Conservation (phyloP, 2,888 invertebrate species). For the Leptopilina drosophilae region DNA sequence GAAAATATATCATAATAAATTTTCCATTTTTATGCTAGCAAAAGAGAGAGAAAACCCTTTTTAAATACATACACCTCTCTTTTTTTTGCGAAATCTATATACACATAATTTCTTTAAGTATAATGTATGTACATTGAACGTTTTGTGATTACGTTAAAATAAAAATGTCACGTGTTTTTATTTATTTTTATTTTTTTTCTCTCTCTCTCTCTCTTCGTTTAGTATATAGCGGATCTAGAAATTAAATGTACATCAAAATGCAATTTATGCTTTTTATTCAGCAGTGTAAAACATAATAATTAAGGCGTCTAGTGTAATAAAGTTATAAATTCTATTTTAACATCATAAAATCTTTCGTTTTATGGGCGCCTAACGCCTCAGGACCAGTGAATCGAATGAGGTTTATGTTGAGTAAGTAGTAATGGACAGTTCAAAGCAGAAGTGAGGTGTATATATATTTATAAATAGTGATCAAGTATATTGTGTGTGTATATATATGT, state of each 20-base stretch:
- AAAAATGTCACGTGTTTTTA: conserved; percentile 20
- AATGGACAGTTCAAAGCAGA: not conserved
- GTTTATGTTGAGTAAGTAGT: conserved; percentile 13
- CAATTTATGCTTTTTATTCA: conserved; percentile 15
- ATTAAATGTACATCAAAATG: conserved; percentile 22
- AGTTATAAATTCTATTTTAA: conserved; percentile 22
- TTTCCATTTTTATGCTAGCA: no score
- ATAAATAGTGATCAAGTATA: conserved; percentile 16
- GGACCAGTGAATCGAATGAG: conserved; percentile 12
- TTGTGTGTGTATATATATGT: not conserved
- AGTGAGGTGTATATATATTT: not conserved
- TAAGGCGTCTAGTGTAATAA: conserved; percentile 3
- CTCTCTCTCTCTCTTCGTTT: no score
- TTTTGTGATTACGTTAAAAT: not conserved
- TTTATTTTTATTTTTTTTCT: no score
- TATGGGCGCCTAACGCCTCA: conserved; percentile 15
- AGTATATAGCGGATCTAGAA: conserved; percentile 2
- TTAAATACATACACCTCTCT: no score
- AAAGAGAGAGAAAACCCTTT: not conserved
- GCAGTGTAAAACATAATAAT: conserved; percentile 17
- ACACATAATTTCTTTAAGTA: not conserved
- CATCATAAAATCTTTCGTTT: conserved; percentile 17
- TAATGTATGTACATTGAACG: not conserved
- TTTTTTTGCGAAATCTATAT: not conserved
- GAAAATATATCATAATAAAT: no score